Percentiles rank a stretch among this genome's conserved stretches.
phyloP scores from a whole-genome alignment of 2,888 invertebrate genomes.

The Tipula helvola region DNA sequence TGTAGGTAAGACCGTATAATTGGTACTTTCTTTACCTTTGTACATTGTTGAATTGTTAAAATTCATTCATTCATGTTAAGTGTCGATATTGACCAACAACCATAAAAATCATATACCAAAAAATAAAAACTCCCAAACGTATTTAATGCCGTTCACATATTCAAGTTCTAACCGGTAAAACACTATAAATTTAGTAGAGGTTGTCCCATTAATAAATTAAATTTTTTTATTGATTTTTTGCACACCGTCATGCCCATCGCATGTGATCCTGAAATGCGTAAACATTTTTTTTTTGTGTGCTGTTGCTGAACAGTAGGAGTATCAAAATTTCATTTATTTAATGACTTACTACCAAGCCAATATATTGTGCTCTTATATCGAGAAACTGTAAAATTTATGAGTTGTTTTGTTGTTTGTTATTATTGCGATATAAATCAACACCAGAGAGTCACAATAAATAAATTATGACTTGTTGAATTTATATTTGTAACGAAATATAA shows the following conservation, averaged over 20 bases:
- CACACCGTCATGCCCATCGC: not conserved
- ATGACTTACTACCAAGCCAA: not conserved
- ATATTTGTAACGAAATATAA: not conserved
- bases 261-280: not conserved
- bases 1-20: no score
- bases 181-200: not conserved
- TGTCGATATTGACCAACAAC: not conserved
- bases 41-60: no score
- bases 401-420: not conserved
- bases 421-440: not conserved
- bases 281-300: not conserved
- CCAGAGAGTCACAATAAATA: not conserved
- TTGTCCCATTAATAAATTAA: not conserved
- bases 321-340: not conserved
- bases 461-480: not conserved
- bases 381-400: not conserved
- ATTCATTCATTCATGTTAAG: no score
- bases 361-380: not conserved
- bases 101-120: not conserved
- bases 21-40: no score
- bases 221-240: not conserved
- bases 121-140: not conserved
- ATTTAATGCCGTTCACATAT: not conserved
- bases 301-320: not conserved
- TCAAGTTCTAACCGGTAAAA: not conserved